Evolutionary conservation across 2,888 invertebrate species (phyloP).

Genomic region (Limnephilus marmoratus): DNA sequence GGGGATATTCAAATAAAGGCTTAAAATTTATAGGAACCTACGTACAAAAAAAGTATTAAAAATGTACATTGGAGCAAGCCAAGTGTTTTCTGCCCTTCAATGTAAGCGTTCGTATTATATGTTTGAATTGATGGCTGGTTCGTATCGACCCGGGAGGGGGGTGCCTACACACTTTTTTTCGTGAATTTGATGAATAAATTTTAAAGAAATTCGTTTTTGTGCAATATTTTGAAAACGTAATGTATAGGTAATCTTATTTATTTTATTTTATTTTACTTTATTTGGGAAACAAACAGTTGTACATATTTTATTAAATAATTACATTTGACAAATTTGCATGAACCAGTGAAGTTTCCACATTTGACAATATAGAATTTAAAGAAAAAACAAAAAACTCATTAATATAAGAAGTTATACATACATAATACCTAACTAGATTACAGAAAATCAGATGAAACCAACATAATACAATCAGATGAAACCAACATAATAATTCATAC

Average conservation of each 20-base stretch:
- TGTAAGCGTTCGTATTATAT: conserved; percentile 55
- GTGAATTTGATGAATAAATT: neutral
- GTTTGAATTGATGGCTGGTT: conserved; percentile 50
- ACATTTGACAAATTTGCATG: no score
- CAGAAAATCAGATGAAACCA: no score
- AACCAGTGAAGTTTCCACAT: no score
- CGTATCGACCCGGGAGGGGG: neutral
- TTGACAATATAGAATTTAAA: no score
- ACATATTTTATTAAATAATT: no score
- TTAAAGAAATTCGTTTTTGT: neutral
- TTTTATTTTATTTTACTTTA: no score
- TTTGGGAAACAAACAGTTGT: no score
- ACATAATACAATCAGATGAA: no score
- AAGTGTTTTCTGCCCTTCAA: conserved; percentile 56
- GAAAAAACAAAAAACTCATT: no score
- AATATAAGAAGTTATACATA: no score
- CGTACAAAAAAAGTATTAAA: conserved; percentile 62
- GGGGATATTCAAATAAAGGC: conserved; percentile 62
- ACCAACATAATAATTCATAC: no score
- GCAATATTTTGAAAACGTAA: neutral
- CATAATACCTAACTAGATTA: no score
- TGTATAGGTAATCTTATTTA: neutral
- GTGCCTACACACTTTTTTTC: neutral
- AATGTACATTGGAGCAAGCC: conserved; percentile 56
- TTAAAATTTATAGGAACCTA: conserved; percentile 63